Conservation (phyloP, 2,113 vertebrate genomes). For the Leucosticte australis region DNA sequence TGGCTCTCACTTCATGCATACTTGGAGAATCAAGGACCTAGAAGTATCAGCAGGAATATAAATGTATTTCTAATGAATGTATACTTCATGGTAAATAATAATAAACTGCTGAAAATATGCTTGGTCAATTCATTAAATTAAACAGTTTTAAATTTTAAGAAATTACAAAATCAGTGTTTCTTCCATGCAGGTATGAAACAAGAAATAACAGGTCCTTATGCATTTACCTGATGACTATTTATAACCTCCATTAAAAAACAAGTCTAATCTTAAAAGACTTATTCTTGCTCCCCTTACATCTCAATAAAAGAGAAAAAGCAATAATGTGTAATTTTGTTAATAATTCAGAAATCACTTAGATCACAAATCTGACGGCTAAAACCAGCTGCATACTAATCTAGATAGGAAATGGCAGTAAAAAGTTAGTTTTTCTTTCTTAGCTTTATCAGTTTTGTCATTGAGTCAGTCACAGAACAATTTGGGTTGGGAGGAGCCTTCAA, state of each 20-base stretch:
- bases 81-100: not conserved
- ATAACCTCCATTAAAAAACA: not conserved
- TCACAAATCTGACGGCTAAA: not conserved
- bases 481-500: not conserved
- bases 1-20: constrained; percentile 82
- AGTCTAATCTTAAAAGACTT: not conserved
- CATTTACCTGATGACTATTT: not conserved
- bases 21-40: constrained; percentile 91
- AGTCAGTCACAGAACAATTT: not conserved
- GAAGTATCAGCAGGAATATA: constrained; percentile 6
- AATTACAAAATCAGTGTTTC: not conserved
- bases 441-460: not conserved
- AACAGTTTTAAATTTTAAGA: not conserved
- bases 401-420: not conserved
- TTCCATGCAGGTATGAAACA: not conserved
- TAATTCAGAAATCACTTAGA: not conserved
- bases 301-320: not conserved
- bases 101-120: not conserved
- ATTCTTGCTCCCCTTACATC: not conserved
- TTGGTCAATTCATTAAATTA: not conserved
- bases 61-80: not conserved
- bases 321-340: not conserved
- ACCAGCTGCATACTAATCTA: not conserved
- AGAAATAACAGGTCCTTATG: not conserved
- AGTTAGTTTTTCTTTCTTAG: not conserved